Evolutionary conservation across 1,140 invertebrate species (phyloP).

Genomic region (Cataglyphis hispanica): DNA sequence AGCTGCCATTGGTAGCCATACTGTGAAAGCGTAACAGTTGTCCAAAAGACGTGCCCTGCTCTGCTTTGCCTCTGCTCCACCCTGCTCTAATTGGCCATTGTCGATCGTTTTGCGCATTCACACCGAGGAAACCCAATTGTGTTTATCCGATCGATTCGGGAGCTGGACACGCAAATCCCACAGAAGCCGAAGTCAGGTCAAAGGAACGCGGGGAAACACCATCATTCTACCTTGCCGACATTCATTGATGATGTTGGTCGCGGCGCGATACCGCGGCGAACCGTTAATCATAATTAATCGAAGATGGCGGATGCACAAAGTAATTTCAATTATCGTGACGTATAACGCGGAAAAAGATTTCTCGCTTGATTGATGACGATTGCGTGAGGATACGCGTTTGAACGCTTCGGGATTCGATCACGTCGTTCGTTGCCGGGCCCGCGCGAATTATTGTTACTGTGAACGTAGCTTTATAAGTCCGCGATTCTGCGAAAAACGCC

Average conservation of each 20-base stretch:
- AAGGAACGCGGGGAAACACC: constrained; percentile 18
- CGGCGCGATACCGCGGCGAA: neutral
- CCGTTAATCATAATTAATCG: constrained; percentile 54
- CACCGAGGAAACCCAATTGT: constrained; percentile 17
- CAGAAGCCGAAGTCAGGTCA: constrained; percentile 49
- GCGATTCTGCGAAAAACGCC: constrained; percentile 32
- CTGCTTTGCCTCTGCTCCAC: constrained; percentile 20
- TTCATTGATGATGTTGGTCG: constrained; percentile 21
- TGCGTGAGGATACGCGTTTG: neutral
- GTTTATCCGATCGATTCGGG: neutral
- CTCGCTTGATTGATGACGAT: constrained; percentile 40
- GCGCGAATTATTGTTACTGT: constrained; percentile 1
- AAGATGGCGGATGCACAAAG: neutral
- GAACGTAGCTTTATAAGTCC: constrained; percentile 23
- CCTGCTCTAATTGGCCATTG: constrained; percentile 67
- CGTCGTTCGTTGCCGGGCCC: neutral
- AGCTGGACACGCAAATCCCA: constrained; percentile 22
- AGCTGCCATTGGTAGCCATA: constrained; percentile 65
- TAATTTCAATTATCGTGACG: constrained; percentile 43
- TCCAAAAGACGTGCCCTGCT: constrained; percentile 54
- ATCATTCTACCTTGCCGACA: constrained; percentile 1
- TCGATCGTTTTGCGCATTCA: constrained; percentile 43
- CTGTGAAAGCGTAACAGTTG: constrained; percentile 71
- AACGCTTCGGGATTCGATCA: neutral
- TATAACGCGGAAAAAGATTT: neutral